Conservation (phyloP, 2,888 invertebrate genomes). For the Drosophila ezoana region DNA sequence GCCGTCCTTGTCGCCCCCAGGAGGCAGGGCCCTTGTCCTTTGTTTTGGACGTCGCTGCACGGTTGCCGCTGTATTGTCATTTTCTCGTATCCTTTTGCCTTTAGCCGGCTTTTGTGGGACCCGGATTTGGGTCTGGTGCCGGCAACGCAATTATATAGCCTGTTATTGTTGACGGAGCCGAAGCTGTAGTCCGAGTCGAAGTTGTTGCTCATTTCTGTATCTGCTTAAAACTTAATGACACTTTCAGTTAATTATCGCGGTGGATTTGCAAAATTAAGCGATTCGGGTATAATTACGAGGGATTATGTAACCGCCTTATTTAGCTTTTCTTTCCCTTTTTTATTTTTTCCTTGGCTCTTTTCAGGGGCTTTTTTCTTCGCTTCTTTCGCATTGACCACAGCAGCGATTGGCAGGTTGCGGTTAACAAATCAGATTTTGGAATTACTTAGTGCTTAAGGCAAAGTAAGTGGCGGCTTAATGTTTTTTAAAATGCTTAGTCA, state of each 20-base stretch:
- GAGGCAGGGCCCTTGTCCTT: not conserved
- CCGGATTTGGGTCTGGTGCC: conserved; percentile 35
- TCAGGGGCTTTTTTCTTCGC: not conserved
- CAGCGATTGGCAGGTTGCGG: conserved; percentile 45
- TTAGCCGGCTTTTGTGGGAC: conserved; percentile 54
- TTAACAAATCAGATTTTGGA: conserved; percentile 53
- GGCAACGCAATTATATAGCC: conserved; percentile 70
- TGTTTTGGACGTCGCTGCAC: conserved; percentile 29
- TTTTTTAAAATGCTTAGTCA: conserved; percentile 11
- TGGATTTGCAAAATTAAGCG: conserved; percentile 81
- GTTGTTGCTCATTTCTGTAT: conserved; percentile 63
- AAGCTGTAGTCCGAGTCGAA: conserved; percentile 22
- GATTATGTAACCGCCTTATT: conserved; percentile 58
- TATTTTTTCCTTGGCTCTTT: not conserved
- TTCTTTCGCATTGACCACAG: conserved; percentile 20
- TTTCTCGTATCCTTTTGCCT: conserved; percentile 54
- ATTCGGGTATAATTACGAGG: conserved; percentile 75
- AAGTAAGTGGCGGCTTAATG: conserved; percentile 11
- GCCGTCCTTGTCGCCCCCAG: conserved; percentile 30
- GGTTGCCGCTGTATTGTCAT: conserved; percentile 39
- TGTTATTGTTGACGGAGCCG: conserved; percentile 73
- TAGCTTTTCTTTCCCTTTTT: conserved; percentile 3
- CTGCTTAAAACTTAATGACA: conserved; percentile 79
- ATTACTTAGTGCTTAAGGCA: conserved; percentile 20
- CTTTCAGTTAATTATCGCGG: conserved; percentile 79